Percentiles rank a stretch among this genome's conserved stretches.
Conservation (phyloP, 2,113 vertebrate genomes). For the Calyptommatus sinebrachiatus region DNA sequence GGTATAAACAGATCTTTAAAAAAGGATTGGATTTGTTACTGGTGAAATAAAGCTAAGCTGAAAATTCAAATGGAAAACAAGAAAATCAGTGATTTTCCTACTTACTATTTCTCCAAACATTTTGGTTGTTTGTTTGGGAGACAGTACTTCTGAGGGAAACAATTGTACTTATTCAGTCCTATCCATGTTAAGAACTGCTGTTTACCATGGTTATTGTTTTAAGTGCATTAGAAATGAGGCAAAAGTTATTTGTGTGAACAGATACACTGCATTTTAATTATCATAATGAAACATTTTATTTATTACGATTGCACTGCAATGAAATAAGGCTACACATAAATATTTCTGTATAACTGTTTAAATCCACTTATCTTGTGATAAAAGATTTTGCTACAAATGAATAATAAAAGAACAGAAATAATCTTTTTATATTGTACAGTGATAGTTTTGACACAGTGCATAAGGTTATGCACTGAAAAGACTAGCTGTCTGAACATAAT, state of each 20-base stretch:
- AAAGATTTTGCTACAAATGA: neutral
- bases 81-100: neutral
- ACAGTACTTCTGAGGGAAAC: neutral
- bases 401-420: conserved; percentile 20
- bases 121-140: no score
- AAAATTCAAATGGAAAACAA: neutral
- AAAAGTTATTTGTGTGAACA: conserved; percentile 30
- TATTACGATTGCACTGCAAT: conserved; percentile 57
- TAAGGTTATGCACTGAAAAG: neutral
- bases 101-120: conserved; percentile 40
- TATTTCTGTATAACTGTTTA: conserved; percentile 38
- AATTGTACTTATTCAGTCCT: neutral
- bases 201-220: neutral
- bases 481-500: neutral
- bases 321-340: conserved; percentile 16
- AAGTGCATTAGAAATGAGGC: neutral
- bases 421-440: conserved; percentile 9
- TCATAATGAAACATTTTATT: conserved; percentile 58
- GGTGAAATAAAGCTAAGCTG: no score
- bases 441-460: neutral
- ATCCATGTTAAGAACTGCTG: neutral
- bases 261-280: conserved; percentile 20
- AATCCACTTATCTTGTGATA: conserved; percentile 31
- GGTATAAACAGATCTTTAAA: no score
- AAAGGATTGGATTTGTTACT: no score